A percentile compares a stretch with the other conserved stretches of the same genome.
Conservation (phyloP, 2,888 invertebrate genomes). For the Dysmachus trigonus region DNA sequence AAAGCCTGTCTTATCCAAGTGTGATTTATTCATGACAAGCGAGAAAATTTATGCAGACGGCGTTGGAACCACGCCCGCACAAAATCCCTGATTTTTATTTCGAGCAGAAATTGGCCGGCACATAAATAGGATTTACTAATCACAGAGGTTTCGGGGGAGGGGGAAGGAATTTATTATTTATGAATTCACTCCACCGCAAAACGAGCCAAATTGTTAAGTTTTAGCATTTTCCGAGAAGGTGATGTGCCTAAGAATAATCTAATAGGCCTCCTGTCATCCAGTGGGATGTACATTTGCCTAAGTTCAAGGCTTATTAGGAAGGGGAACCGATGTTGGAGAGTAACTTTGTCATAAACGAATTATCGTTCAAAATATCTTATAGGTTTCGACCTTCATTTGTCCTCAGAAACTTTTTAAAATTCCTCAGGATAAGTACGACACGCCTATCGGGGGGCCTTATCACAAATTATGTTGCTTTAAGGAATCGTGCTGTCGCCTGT, state of each 20-base stretch:
- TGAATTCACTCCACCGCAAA: background rate
- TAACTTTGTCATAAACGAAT: background rate
- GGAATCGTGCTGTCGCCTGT: background rate
- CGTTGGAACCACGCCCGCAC: background rate
- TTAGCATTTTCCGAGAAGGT: background rate
- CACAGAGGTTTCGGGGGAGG: background rate
- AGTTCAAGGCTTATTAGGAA: background rate
- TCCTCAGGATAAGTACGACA: background rate
- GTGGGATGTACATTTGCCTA: background rate
- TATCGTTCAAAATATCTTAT: background rate
- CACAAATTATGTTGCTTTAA: background rate
- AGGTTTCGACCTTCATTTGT: background rate
- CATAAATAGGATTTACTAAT: conserved; percentile 19
- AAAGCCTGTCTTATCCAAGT: background rate
- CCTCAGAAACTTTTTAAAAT: background rate
- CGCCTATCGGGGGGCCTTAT: background rate
- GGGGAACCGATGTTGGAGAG: background rate
- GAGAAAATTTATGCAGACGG: conserved; percentile 11
- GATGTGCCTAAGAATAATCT: background rate
- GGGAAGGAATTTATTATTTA: background rate
- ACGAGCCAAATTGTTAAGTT: background rate
- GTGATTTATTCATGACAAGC: conserved; percentile 25
- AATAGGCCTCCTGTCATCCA: background rate
- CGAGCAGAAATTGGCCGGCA: background rate
- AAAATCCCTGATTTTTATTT: background rate